phyloP scores from a whole-genome alignment of 2,888 invertebrate species.

The Drosophila paracracens region DNA sequence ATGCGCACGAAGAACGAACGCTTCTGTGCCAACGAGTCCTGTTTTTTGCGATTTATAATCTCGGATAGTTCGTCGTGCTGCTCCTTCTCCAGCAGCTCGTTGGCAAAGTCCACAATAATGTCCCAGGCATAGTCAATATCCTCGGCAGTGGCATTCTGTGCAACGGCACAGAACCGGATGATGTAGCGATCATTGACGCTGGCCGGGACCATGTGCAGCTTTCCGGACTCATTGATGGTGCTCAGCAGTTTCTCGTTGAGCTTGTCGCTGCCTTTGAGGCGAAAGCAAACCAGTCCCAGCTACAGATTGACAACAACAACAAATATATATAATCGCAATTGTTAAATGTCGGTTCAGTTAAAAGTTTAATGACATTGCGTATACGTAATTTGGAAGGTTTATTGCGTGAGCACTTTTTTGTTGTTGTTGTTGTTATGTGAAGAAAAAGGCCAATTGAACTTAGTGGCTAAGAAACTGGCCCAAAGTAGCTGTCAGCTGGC shows the following conservation, averaged over 20 bases:
- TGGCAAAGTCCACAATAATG: slow-evolving; percentile 92
- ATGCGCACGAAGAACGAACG: slow-evolving; percentile 98
- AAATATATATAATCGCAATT: slow-evolving; percentile 4
- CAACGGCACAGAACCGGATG: slow-evolving; percentile 96
- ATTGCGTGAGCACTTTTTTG: slow-evolving; percentile 35
- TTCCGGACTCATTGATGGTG: slow-evolving; percentile 96
- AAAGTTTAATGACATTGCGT: slow-evolving; percentile 33
- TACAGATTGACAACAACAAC: slow-evolving; percentile 75
- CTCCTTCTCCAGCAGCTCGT: slow-evolving; percentile 90
- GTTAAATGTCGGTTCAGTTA: slow-evolving; percentile 14
- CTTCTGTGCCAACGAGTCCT: slow-evolving; percentile 94
- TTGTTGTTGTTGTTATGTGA: not conserved
- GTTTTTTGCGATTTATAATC: slow-evolving; percentile 90
- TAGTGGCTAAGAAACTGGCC: slow-evolving; percentile 31
- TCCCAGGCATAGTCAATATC: slow-evolving; percentile 95
- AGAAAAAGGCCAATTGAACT: slow-evolving; percentile 39
- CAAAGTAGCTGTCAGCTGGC: slow-evolving; percentile 52
- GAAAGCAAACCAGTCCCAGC: slow-evolving; percentile 97
- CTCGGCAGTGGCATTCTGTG: slow-evolving; percentile 94
- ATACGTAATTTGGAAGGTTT: slow-evolving; percentile 45
- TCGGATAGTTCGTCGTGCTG: slow-evolving; percentile 90
- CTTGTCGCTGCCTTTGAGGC: slow-evolving; percentile 91
- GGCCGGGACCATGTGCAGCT: slow-evolving; percentile 98
- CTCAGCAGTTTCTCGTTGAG: slow-evolving; percentile 96
- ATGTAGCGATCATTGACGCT: slow-evolving; percentile 95